Base-by-base conservation (phyloP, 2,113 vertebrate genomes). In the Saimiri boliviensis region DNA sequence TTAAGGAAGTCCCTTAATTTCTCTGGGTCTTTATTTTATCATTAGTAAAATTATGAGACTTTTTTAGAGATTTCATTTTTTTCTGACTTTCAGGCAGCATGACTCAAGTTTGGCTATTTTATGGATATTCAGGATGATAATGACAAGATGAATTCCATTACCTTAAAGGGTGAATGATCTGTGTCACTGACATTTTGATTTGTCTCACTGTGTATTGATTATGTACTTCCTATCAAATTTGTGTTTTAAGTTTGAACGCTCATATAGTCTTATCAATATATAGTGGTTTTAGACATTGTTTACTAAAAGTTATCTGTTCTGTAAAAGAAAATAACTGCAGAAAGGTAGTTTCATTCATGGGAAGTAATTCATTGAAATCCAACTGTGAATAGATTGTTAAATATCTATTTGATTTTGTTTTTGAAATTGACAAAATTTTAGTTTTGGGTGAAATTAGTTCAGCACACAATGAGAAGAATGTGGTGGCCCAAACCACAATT, bases 11-110 rank as follows among this genome's bases (percentile, higher is more conserved):
- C 11, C 40, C 13, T 81, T 47, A 58, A 81, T 74, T 84, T 96
- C 27, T 66, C 21, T 54, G 35, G 12, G 4, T 86, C 19, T 35
- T 87, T 20, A 49, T 94, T 60, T 66, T 91, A 56, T 83, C 10
- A 58, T 63, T 89, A n/a, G n/a, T 40, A 93, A 97, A 82, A 89
- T 77, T 76, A 89, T 68, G 35, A 86, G 20, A n/a, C 9, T 13
- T 10, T 8, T 60, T 96, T 80, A 80, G 47, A 76, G 1, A 86
- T 83, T 10, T 68, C 19, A 40, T 17, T 21, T 10, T 70, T 83
- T 80, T 40, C 30, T 60, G 60, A 66, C 8, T 77, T 88, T 84
- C 49, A 73, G 4, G 83, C 45, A 82, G 4, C 42, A 12, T 80
- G 60, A 79, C 11, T 89, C 79, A 86, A 80, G 70, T 77, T 76